Percentiles rank a stretch among this genome's conserved stretches.
phyloP scores from a whole-genome alignment of 2,888 invertebrate genomes.

The Drosophila greeni region DNA sequence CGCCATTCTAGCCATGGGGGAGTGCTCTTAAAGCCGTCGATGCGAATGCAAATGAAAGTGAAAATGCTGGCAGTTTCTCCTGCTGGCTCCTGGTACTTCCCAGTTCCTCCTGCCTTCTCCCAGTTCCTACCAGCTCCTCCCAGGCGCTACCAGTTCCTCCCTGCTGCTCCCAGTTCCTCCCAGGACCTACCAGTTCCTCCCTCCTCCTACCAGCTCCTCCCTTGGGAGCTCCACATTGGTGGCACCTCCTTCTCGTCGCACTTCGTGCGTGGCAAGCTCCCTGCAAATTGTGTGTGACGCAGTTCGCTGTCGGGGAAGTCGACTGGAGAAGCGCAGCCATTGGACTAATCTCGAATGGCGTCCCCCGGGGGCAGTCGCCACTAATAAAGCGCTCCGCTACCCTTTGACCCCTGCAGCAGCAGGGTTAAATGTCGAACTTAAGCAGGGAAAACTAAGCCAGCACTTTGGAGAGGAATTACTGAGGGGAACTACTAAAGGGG shows the following conservation, averaged over 20 bases:
- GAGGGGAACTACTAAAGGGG: too few relatives aligned
- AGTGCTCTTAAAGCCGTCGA: constrained; percentile 32
- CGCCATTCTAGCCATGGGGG: constrained; percentile 20
- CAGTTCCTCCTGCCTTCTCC: background rate
- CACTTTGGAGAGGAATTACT: background rate
- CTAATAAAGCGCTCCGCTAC: constrained; percentile 12
- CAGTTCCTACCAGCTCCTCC: background rate
- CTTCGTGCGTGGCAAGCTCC: constrained; percentile 36
- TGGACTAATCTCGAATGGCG: constrained; percentile 31
- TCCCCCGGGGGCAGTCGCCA: constrained; percentile 18
- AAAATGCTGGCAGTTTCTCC: constrained; percentile 9
- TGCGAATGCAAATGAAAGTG: constrained; percentile 45
- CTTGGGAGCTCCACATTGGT: background rate
- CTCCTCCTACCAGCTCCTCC: background rate
- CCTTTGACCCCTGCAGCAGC: background rate
- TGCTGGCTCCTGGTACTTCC: too few relatives aligned
- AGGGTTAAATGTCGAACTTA: background rate
- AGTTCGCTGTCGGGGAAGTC: background rate
- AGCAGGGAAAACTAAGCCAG: background rate
- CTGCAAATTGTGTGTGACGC: constrained; percentile 50
- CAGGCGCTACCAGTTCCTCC: too few relatives aligned
- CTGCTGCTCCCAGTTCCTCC: background rate
- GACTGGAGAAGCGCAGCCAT: constrained; percentile 19
- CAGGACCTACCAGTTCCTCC: background rate
- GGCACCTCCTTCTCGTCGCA: background rate